Percentiles rank a stretch among this genome's conserved stretches.
Conservation (phyloP, 30 jellyfish, hydroid and myxozoan genomes). For the Pseudorhiza aurosa region DNA sequence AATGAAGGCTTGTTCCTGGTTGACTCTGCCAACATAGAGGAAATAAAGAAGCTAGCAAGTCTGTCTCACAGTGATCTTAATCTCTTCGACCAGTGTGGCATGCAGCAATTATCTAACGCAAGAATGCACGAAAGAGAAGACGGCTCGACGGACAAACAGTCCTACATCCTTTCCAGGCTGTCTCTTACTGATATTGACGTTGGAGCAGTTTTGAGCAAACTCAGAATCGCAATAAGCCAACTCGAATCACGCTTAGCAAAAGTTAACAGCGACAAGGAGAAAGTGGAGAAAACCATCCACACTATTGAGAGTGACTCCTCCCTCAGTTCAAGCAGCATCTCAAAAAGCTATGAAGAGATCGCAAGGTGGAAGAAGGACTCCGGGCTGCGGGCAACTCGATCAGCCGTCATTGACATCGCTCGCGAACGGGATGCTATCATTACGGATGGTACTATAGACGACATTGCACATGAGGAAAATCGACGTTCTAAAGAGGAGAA, state of each 20-base stretch:
- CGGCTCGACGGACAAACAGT: conserved; percentile 19
- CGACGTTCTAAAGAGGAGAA: conserved; percentile 47
- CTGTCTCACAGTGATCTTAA: conserved; percentile 15
- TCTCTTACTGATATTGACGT: conserved; percentile 62
- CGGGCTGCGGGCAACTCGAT: conserved; percentile 27
- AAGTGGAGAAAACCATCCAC: conserved; percentile 33
- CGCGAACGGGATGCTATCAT: conserved; percentile 56
- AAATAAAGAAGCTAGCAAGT: conserved; percentile 34
- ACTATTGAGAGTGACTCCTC: conserved; percentile 5
- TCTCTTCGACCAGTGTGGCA: neutral
- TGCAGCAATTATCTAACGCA: neutral
- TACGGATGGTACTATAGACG: conserved; percentile 67
- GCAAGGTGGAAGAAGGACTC: neutral
- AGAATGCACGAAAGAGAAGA: neutral
- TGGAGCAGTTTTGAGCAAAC: conserved; percentile 50
- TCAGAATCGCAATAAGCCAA: conserved; percentile 62
- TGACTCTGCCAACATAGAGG: conserved; percentile 46
- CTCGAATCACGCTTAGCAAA: conserved; percentile 50
- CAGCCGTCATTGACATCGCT: conserved; percentile 76
- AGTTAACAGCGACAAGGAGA: conserved; percentile 31
- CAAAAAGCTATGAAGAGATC: conserved; percentile 26
- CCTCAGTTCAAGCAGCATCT: neutral
- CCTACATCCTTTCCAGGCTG: conserved; percentile 43
- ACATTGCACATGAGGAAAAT: conserved; percentile 51
- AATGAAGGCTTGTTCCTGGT: conserved; percentile 58